Base-by-base conservation (phyloP, 2,797 vertebrate genomes). In the Crocidura indochinensis region DNA sequence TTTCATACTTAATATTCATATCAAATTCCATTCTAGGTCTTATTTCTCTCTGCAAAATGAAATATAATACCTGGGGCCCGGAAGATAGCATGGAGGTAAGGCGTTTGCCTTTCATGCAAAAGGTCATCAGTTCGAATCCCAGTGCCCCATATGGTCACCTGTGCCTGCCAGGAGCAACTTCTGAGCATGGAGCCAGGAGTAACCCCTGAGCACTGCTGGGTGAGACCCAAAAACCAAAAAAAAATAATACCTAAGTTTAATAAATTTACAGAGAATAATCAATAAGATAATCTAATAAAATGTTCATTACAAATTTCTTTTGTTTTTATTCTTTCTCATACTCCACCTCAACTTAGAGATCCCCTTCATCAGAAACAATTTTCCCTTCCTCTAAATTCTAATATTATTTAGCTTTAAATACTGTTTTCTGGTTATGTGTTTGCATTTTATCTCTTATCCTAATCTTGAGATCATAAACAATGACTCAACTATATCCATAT, bases 41-140 rank as follows among this genome's bases (percentile, higher is more conserved):
- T 3, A 69, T 51, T 85, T 53, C 92, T 83, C 46, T 82, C 22
- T 92, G 77, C 49, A 69, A 88, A 78, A 56, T 51, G 17, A 49
- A 8, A 79, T 24, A 60, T 31, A n/a, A n/a, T n/a, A n/a, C n/a
- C n/a, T n/a, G n/a, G n/a, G n/a, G n/a, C n/a, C n/a, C n/a, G n/a
- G n/a, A n/a, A n/a, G n/a, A n/a, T n/a, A n/a, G n/a, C n/a, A n/a
- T n/a, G n/a, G n/a, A n/a, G n/a, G n/a, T n/a, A n/a, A n/a, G n/a
- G n/a, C n/a, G n/a, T n/a, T n/a, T n/a, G n/a, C n/a, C n/a, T n/a
- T n/a, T n/a, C n/a, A n/a, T n/a, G n/a, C n/a, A n/a, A n/a, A n/a
- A n/a, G n/a, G n/a, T n/a, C n/a, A n/a, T n/a, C n/a, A n/a, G n/a
- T n/a, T n/a, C n/a, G n/a, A n/a, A n/a, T n/a, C n/a, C n/a, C n/a